Evolutionary conservation across 2,797 vertebrate genomes (phyloP).

Genomic region (Rhynchonycteris naso): DNA sequence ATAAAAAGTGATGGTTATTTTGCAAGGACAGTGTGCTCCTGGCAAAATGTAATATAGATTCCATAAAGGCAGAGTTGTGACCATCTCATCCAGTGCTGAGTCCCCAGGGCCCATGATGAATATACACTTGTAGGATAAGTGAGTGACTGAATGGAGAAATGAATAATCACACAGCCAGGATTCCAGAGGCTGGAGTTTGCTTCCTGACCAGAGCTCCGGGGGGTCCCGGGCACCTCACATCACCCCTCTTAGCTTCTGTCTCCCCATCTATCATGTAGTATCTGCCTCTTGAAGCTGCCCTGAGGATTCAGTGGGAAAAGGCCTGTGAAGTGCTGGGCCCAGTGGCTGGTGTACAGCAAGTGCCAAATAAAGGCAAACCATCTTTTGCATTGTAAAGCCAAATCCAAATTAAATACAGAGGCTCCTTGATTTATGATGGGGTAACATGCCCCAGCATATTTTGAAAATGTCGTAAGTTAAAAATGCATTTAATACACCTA

Average conservation of each 20-base stretch:
- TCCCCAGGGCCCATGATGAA: not conserved
- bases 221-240: too few relatives aligned
- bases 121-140: rapidly evolving
- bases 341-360: not conserved
- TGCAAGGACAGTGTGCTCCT: not conserved
- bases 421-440: not conserved
- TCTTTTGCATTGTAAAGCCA: not conserved
- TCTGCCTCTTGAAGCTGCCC: not conserved
- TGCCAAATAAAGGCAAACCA: not conserved
- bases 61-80: not conserved
- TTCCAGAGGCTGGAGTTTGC: not conserved
- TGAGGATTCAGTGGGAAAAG: not conserved
- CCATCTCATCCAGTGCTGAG: rapidly evolving
- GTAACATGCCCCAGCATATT: too few relatives aligned
- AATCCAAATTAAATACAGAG: not conserved
- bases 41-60: not conserved
- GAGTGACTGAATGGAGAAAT: not conserved
- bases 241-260: not conserved
- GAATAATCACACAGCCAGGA: not conserved
- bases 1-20: not conserved
- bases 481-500: not conserved
- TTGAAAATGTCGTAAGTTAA: not conserved
- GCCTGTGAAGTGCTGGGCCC: not conserved
- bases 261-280: not conserved
- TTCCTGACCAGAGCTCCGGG: not conserved